These are phyloP conservation scores for Perca flavescens DNA, from an alignment of 2,113 vertebrate genomes.

Conservation along the genomic window DNA sequence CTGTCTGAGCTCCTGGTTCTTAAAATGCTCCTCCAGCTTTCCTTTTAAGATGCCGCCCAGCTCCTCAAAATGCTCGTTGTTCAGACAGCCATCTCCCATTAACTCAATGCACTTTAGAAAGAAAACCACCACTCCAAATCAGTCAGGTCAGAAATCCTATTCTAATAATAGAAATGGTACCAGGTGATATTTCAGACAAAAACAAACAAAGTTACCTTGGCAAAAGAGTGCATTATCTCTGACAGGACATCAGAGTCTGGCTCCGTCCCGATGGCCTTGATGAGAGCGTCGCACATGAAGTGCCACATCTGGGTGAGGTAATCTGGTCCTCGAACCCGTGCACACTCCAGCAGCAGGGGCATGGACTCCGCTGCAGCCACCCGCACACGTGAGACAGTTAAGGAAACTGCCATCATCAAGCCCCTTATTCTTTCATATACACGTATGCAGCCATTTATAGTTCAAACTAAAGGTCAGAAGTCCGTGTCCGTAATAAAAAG, in stretches of 20 bases:
- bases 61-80: conserved; percentile 97
- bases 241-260: conserved; percentile 97
- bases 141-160: neutral
- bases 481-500: conserved; percentile 68
- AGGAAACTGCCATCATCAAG: conserved; percentile 66
- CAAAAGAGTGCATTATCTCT: conserved; percentile 99
- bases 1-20: conserved; percentile 97
- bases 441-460: neutral
- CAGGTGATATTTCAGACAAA: too few species aligned
- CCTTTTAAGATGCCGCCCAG: conserved; percentile 95
- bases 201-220: conserved; percentile 87
- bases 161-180: neutral
- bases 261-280: conserved; percentile 98
- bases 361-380: conserved; percentile 97
- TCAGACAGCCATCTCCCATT: conserved; percentile 98
- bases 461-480: neutral
- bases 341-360: conserved; percentile 96
- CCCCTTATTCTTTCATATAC: neutral
- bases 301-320: conserved; percentile 99
- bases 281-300: conserved; percentile 98
- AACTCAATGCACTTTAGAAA: conserved; percentile 93
- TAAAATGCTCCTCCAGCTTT: conserved; percentile 99
- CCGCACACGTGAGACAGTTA: conserved; percentile 89
- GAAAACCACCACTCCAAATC: neutral
- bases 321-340: conserved; percentile 92